Percentiles rank a stretch among this genome's conserved stretches.
These are phyloP conservation scores for Coregonus ussuriensis DNA, from an alignment of 2,797 vertebrate species.

Conservation along the genomic window DNA sequence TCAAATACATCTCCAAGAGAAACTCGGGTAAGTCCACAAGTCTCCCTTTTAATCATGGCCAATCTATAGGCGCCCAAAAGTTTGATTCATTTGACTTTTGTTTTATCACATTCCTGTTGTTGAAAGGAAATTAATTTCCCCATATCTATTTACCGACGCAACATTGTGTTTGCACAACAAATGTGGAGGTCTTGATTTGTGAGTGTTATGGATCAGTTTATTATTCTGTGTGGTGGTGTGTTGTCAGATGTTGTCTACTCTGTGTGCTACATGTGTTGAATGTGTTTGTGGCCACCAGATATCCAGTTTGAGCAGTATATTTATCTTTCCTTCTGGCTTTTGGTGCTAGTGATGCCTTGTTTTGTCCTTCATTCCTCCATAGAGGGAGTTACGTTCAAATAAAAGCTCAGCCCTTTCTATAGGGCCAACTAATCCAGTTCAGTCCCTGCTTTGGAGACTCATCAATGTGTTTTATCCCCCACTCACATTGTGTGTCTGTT, in stretches of 20 bases:
- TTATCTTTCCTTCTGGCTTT: conserved; percentile 14
- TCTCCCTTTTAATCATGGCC: conserved; percentile 5
- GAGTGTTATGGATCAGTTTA: background rate
- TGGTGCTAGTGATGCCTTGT: background rate
- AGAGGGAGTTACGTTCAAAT: background rate
- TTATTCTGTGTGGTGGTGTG: background rate
- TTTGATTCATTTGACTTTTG: conserved; percentile 2
- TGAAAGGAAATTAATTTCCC: background rate
- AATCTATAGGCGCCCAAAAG: background rate
- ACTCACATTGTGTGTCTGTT: conserved; percentile 6
- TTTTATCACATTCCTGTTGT: background rate
- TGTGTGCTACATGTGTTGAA: background rate
- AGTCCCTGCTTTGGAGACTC: conserved; percentile 19
- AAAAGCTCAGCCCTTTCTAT: conserved; percentile 8
- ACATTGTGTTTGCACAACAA: background rate
- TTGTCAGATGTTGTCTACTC: background rate
- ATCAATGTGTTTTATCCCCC: background rate
- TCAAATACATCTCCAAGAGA: conserved; percentile 95
- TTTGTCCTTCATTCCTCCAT: background rate
- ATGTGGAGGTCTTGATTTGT: background rate
- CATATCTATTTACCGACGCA: background rate
- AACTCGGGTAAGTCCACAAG: conserved; percentile 87
- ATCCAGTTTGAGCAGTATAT: background rate
- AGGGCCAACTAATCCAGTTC: conserved; percentile 16
- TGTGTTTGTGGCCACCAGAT: background rate